phyloP scores from a whole-genome alignment of 2,888 invertebrate species.

The Agonopterix subpropinquella region DNA sequence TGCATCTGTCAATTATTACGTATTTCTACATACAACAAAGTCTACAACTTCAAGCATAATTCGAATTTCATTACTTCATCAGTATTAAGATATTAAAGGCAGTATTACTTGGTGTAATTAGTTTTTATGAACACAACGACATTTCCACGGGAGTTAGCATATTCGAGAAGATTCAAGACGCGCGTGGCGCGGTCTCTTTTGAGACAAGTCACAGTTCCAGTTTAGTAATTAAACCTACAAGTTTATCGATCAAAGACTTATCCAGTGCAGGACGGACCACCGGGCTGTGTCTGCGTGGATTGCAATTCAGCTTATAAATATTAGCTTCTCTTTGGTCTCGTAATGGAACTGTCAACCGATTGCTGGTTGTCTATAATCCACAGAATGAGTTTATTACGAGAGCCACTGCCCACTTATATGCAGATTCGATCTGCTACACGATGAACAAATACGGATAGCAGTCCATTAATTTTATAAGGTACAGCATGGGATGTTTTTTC shows the following conservation, averaged over 20 bases:
- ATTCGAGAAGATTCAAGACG: constrained; percentile 21
- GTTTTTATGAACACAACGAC: constrained; percentile 10
- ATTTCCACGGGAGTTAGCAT: constrained; percentile 27
- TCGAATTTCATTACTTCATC: constrained; percentile 9
- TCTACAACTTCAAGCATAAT: neutral
- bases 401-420: constrained; percentile 41
- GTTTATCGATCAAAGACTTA: constrained; percentile 67
- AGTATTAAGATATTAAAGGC: constrained; percentile 6
- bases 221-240: constrained; percentile 71
- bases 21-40: neutral
- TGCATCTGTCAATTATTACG: constrained; percentile 39
- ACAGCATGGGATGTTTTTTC: constrained; percentile 14
- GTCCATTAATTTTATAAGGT: constrained; percentile 29
- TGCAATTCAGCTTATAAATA: constrained; percentile 46
- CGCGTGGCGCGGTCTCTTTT: constrained; percentile 62
- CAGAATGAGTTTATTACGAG: constrained; percentile 62
- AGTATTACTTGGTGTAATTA: neutral
- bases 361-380: constrained; percentile 56
- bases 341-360: constrained; percentile 66
- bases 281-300: constrained; percentile 45
- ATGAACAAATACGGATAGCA: constrained; percentile 33
- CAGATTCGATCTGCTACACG: constrained; percentile 27
- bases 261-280: constrained; percentile 57
- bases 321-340: constrained; percentile 43
- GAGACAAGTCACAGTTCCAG: constrained; percentile 47